phyloP scores from a whole-genome alignment of 2,888 invertebrate genomes.

The Phengaris arion region DNA sequence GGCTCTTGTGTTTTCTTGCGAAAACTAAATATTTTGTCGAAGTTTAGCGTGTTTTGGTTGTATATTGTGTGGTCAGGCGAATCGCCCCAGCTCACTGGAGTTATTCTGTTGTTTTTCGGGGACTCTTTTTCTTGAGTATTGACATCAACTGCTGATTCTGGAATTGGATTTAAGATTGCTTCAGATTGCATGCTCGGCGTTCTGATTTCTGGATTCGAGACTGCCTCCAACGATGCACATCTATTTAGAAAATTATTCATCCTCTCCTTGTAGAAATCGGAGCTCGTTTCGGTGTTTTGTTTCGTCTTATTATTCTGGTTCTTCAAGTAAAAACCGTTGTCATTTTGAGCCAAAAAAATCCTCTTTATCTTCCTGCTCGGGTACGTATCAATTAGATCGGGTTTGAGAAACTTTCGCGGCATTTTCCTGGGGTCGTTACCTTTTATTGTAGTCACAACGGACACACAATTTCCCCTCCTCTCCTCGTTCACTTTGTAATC shows the following conservation, averaged over 20 bases:
- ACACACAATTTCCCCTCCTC: slow-evolving; percentile 71
- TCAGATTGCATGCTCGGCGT: slow-evolving; percentile 63
- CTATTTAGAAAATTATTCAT: slow-evolving; percentile 71
- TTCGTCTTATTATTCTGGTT: slow-evolving; percentile 70
- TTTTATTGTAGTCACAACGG: slow-evolving; percentile 78
- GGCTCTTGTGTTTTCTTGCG: slow-evolving; percentile 46
- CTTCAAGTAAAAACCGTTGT: slow-evolving; percentile 67
- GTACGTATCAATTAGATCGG: slow-evolving; percentile 77
- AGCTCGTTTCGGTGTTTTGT: slow-evolving; percentile 66
- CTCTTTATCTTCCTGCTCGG: slow-evolving; percentile 76
- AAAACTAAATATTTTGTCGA: slow-evolving; percentile 68
- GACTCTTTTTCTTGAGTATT: slow-evolving; percentile 40
- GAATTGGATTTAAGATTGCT: slow-evolving; percentile 56
- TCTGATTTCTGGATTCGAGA: slow-evolving; percentile 57
- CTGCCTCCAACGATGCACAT: slow-evolving; percentile 61
- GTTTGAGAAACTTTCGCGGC: slow-evolving; percentile 64
- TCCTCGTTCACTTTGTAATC: slow-evolving; percentile 78
- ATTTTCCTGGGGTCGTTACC: slow-evolving; percentile 69
- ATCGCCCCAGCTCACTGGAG: slow-evolving; percentile 70
- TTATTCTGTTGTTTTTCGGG: slow-evolving; percentile 45
- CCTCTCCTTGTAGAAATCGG: slow-evolving; percentile 70
- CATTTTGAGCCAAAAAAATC: slow-evolving; percentile 69
- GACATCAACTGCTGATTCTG: slow-evolving; percentile 51
- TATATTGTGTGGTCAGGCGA: slow-evolving; percentile 65
- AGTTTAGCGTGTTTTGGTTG: slow-evolving; percentile 70